A percentile compares a stretch with the other conserved stretches of the same genome.
These are phyloP conservation scores for Melitaea athalia DNA, from an alignment of 2,888 invertebrate genomes.

Conservation along the genomic window DNA sequence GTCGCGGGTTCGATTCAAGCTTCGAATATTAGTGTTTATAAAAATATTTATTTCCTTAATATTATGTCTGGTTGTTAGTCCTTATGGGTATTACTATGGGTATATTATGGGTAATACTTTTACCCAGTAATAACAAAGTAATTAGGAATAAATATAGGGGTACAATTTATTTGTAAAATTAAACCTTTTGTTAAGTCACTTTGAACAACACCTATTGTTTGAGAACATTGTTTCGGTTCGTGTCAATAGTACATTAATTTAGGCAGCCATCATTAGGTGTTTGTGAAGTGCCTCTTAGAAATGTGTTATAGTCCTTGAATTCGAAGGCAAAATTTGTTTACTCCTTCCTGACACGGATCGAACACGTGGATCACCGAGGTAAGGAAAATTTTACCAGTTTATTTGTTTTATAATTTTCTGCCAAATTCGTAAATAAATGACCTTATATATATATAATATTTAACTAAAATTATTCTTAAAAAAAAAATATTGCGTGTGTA, in stretches of 20 bases:
- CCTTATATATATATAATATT: too few species aligned
- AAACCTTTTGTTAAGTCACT: not conserved
- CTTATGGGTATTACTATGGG: too few species aligned
- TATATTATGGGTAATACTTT: too few species aligned
- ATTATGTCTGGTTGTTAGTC: not conserved
- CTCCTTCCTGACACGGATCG: not conserved
- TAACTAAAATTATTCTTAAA: too few species aligned
- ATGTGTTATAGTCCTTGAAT: not conserved
- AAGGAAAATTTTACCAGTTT: too few species aligned
- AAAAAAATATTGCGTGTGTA: too few species aligned
- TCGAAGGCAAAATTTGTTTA: not conserved
- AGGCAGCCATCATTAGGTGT: not conserved
- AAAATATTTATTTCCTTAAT: too few species aligned
- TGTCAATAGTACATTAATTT: conserved; percentile 1
- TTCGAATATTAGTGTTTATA: too few species aligned
- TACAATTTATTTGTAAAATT: not conserved
- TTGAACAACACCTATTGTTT: not conserved
- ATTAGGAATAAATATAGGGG: not conserved
- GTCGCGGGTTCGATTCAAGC: too few species aligned
- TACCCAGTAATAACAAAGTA: not conserved
- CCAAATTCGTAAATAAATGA: too few species aligned
- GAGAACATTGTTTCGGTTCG: not conserved
- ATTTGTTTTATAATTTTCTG: too few species aligned
- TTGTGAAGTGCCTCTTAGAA: not conserved
- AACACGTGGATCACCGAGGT: not conserved